Evolutionary conservation across 2,797 vertebrate species (phyloP), one percentile per base, ranked within the genome.

Genomic region (Chloroceryle amazona): DNA sequence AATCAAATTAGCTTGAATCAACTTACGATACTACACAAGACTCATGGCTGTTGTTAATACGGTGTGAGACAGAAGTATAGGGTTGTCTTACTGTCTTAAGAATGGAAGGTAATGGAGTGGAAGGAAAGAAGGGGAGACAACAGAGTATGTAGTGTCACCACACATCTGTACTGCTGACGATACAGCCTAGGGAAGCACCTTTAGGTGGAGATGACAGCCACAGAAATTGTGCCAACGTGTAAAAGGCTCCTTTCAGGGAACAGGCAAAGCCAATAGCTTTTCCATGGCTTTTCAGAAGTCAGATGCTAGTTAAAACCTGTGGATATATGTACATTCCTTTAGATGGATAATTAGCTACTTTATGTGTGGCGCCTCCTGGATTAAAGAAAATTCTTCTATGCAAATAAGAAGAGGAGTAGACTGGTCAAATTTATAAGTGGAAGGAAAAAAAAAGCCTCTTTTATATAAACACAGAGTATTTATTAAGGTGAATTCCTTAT

Each of bases 281-380:
- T 89, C 81, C 52, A 29, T 96, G 86, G 91, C 93, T 97, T 97
- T 96, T 97, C 95, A 96, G 79, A 96, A 97, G 93, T 95, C 93
- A 90, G 95, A 93, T 96, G 91, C 98, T 97, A 98, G 98, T 98
- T 98, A 98, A 97, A 98, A 98, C 98, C 97, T 98, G 98, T 95
- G 98, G 97, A 97, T 97, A 97, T 96, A 96, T 98, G 94, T 95
- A 93, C 97, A 96, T 97, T 98, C 97, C 97, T 98, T 96, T 86
- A 95, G 95, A 95, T 97, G 95, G 97, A 97, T 97, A 98, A 98
- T 97, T 97, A 98, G 91, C 96, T 96, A 90, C 97, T 98, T 98
- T 97, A 96, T 92, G 94, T 93, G 96, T 97, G 98, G 98, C 97
- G 98, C 98, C 98, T 98, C 95, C 78, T 98, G 98, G 98, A 98